phyloP scores from a whole-genome alignment of 2,113 vertebrate genomes.

The Amblyornis subalaris region DNA sequence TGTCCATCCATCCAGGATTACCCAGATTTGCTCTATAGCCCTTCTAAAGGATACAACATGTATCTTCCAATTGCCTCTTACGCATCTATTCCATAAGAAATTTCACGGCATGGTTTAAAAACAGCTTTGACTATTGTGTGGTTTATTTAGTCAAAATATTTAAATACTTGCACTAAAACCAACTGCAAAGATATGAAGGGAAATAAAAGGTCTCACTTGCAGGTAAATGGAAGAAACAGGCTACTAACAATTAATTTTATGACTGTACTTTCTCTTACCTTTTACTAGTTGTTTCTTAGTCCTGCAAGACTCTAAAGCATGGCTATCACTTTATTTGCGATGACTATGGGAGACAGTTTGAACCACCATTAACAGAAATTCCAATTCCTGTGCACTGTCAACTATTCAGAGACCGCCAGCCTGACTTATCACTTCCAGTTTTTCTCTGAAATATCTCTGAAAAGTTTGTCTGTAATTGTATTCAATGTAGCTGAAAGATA shows the following conservation, averaged over 20 bases:
- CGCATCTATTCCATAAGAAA: neutral
- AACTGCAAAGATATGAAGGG: neutral
- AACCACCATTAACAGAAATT: constrained; percentile 30
- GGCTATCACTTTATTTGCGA: constrained; percentile 47
- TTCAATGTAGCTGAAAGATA: constrained; percentile 56
- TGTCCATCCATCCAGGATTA: neutral
- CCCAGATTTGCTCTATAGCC: neutral
- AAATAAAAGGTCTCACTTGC: neutral
- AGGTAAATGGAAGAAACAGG: neutral
- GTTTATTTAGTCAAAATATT: neutral
- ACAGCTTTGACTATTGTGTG: neutral
- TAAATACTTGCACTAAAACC: neutral
- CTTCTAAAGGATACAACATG: neutral
- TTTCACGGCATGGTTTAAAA: neutral
- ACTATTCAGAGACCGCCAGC: neutral
- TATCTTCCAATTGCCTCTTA: neutral
- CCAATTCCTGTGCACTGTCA: constrained; percentile 21
- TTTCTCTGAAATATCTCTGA: constrained; percentile 59
- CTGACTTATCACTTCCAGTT: constrained; percentile 51
- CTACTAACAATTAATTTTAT: constrained; percentile 30
- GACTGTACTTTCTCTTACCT: constrained; percentile 16
- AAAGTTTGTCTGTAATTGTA: constrained; percentile 48
- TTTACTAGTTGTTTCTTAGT: constrained; percentile 31
- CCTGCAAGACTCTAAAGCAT: constrained; percentile 13
- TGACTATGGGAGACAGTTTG: constrained; percentile 34